A percentile compares a stretch with the other conserved stretches of the same genome.
These are phyloP conservation scores for Dimorphilus gyrociliatus DNA, from an alignment of 2,888 invertebrate species.

Conservation along the genomic window DNA sequence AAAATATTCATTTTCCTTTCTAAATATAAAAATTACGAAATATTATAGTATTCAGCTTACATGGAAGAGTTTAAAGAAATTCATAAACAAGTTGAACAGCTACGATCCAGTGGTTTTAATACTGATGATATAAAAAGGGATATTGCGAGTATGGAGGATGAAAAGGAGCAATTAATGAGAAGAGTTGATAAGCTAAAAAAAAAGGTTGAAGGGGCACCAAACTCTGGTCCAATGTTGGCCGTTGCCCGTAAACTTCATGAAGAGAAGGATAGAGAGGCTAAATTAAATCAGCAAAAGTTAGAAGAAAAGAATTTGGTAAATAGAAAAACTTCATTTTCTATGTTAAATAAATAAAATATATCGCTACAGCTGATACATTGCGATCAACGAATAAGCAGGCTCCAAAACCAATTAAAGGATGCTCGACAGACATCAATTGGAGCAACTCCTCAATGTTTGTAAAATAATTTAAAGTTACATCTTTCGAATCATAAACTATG, in stretches of 20 bases:
- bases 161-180: conserved; percentile 55
- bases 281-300: conserved; percentile 44
- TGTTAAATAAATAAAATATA: conserved; percentile 2
- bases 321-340: conserved; percentile 2
- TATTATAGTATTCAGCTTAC: conserved; percentile 48
- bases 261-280: conserved; percentile 47
- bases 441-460: conserved; percentile 46
- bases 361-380: conserved; percentile 38
- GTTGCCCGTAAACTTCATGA: conserved; percentile 43
- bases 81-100: conserved; percentile 52
- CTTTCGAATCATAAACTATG: neutral
- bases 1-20: too few relatives aligned
- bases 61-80: conserved; percentile 64
- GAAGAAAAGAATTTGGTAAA: conserved; percentile 43
- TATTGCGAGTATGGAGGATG: conserved; percentile 67
- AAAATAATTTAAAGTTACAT: neutral
- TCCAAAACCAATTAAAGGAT: conserved; percentile 52
- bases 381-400: conserved; percentile 44
- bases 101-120: conserved; percentile 49
- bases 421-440: conserved; percentile 44
- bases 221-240: conserved; percentile 50
- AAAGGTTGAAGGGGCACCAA: conserved; percentile 49
- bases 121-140: conserved; percentile 63
- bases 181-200: conserved; percentile 46
- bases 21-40: too few relatives aligned